These are phyloP conservation scores for Hippoglossus stenolepis DNA, from an alignment of 2,113 vertebrate species.

Conservation along the genomic window DNA sequence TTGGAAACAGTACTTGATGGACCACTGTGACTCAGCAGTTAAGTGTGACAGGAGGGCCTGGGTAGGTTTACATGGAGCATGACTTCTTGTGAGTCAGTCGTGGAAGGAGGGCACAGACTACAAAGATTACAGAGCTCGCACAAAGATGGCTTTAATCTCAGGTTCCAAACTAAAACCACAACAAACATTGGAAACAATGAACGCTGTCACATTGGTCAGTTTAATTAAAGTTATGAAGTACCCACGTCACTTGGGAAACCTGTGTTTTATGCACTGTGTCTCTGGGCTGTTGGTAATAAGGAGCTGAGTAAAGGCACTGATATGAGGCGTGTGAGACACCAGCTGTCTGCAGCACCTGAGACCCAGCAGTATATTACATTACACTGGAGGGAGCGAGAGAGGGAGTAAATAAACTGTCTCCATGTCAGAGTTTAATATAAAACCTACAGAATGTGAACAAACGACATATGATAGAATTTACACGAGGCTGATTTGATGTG, in stretches of 20 bases:
- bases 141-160: conserved; percentile 68
- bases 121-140: conserved; percentile 71
- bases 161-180: conserved; percentile 70
- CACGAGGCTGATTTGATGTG: too few relatives aligned
- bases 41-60: conserved; percentile 40
- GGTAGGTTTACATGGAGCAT: conserved; percentile 41
- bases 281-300: conserved; percentile 27
- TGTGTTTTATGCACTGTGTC: conserved; percentile 38
- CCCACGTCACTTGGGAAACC: conserved; percentile 56
- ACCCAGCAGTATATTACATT: conserved; percentile 9
- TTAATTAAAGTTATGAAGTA: conserved; percentile 57
- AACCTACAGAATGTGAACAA: conserved; percentile 14
- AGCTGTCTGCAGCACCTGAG: conserved; percentile 42
- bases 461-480: neutral
- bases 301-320: conserved; percentile 37
- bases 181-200: conserved; percentile 61
- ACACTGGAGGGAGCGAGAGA: conserved; percentile 15
- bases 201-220: conserved; percentile 53
- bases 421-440: conserved; percentile 34
- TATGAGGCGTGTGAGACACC: conserved; percentile 40
- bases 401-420: conserved; percentile 22
- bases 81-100: conserved; percentile 52
- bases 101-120: conserved; percentile 23
- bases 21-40: conserved; percentile 53
- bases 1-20: conserved; percentile 44